phyloP scores from a whole-genome alignment of 1,140 invertebrate genomes.

The Gerris buenoi region DNA sequence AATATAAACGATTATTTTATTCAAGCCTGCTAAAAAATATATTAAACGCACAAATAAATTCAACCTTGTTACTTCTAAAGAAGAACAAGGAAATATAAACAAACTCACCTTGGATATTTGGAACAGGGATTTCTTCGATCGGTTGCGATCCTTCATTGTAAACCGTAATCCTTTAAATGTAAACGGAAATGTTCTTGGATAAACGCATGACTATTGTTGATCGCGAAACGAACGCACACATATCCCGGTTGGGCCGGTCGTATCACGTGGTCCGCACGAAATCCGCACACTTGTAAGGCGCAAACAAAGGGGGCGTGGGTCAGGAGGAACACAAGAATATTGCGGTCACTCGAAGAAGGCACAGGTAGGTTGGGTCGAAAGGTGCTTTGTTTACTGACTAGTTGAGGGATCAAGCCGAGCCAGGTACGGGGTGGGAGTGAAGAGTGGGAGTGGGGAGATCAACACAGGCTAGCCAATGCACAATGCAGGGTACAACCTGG shows the following conservation, averaged over 20 bases:
- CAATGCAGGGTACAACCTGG: too few relatives aligned
- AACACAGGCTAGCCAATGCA: too few relatives aligned
- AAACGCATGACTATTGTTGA: background rate
- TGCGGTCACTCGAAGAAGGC: too few relatives aligned
- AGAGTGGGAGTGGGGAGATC: too few relatives aligned
- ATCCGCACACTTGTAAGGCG: background rate
- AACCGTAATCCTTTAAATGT: slow-evolving; percentile 7
- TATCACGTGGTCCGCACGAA: background rate
- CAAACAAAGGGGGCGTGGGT: background rate
- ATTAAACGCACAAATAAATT: too few relatives aligned
- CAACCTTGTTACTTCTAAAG: too few relatives aligned
- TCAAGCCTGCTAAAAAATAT: too few relatives aligned
- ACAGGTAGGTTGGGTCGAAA: too few relatives aligned
- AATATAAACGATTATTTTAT: too few relatives aligned
- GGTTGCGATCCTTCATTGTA: slow-evolving; percentile 33
- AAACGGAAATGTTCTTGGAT: background rate
- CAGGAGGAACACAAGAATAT: background rate
- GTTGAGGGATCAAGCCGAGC: background rate
- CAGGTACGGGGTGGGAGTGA: too few relatives aligned
- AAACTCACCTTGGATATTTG: slow-evolving; percentile 43
- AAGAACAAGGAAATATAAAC: too few relatives aligned
- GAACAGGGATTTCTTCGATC: slow-evolving; percentile 35
- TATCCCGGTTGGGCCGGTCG: too few relatives aligned
- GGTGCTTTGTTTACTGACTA: background rate
- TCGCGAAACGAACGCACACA: background rate